Percentiles rank a stretch among this genome's conserved stretches.
These are phyloP conservation scores for Istiophorus platypterus DNA, from an alignment of 2,113 vertebrate species.

Conservation along the genomic window DNA sequence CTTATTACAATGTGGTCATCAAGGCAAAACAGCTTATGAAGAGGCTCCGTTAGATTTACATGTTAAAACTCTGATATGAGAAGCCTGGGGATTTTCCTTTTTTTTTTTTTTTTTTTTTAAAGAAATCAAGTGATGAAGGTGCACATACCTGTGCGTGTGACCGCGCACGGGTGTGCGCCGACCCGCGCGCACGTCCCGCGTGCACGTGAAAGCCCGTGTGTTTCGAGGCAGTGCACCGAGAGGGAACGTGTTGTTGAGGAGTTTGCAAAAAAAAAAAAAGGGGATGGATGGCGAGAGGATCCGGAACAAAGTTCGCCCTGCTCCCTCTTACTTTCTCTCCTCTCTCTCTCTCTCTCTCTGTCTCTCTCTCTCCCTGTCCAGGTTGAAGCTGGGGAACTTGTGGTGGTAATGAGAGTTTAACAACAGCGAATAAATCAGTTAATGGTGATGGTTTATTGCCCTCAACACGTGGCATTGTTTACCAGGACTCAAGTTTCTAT, in stretches of 20 bases:
- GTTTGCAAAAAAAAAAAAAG: slow-evolving; percentile 16
- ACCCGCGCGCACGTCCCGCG: slow-evolving; percentile 1
- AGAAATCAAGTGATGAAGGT: slow-evolving; percentile 8
- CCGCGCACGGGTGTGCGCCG: background rate
- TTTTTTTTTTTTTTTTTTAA: slow-evolving; percentile 10
- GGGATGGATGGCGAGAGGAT: slow-evolving; percentile 39
- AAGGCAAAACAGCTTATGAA: slow-evolving; percentile 72
- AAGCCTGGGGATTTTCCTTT: slow-evolving; percentile 46
- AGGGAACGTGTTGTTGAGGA: slow-evolving; percentile 38
- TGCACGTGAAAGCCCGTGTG: slow-evolving; percentile 60
- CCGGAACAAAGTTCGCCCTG: slow-evolving; percentile 55
- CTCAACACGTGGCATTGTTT: slow-evolving; percentile 76
- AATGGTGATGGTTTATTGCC: slow-evolving; percentile 71
- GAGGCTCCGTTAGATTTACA: slow-evolving; percentile 74
- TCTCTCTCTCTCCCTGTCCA: slow-evolving; percentile 7
- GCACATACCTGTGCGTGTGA: background rate
- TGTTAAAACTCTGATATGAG: slow-evolving; percentile 67
- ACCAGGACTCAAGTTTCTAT: slow-evolving; percentile 45
- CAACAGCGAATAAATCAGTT: slow-evolving; percentile 88
- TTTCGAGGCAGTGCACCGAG: slow-evolving; percentile 33
- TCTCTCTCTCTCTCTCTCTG: background rate
- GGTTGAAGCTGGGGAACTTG: slow-evolving; percentile 67
- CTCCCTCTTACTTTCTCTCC: background rate
- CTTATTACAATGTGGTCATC: slow-evolving; percentile 58
- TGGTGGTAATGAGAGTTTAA: slow-evolving; percentile 88